Evolutionary conservation across 2,888 invertebrate species (phyloP), one percentile per base, ranked within the genome.

Genomic region (Tridacna gigas): DNA sequence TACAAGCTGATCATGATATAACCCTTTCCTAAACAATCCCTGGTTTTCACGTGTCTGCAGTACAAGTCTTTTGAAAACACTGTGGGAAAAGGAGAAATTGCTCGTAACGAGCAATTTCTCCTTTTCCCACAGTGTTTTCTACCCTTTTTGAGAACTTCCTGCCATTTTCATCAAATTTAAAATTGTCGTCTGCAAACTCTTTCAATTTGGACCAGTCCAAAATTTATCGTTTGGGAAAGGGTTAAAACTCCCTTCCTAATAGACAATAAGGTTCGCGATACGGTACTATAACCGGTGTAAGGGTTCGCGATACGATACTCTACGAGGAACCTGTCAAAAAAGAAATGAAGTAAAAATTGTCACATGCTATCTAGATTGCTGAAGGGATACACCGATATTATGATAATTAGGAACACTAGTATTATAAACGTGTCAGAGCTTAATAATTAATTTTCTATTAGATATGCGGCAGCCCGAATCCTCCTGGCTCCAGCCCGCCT

Each of bases 391-490:
- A 37, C 37, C 37, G 37, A 37, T 37, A 37, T 65, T 65, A 69
- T 69, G 69, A 22, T 69, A 69, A 69, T 69, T 69, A 69, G 69
- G 47, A 12, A 69, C 37, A 45, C 15, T 28, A 25, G 18, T 45
- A 28, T 69, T 69, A 26, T 47, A 45, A 69, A 69, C 25, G 69
- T 69, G 69, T 69, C 69, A 69, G 28, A 11, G n/a, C n/a, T 69
- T 47, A 69, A 69, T 69, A 45, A 69, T 69, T 69, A 25, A 45
- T 69, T 69, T 71, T 51, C 51, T 51, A 71, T 71, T 22, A 45
- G 71, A 22, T 51, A 71, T 25, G n/a, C 71, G 71, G 47, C 48
- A 22, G 71, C 71, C 51, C 25, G 48, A 71, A 51, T 18, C 71
- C 22, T 25, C n/a, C 47, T 13, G 71, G 51, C 71, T 71, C 71